Conservation (phyloP, 2,113 vertebrate species). For the Argyrosomus japonicus region DNA sequence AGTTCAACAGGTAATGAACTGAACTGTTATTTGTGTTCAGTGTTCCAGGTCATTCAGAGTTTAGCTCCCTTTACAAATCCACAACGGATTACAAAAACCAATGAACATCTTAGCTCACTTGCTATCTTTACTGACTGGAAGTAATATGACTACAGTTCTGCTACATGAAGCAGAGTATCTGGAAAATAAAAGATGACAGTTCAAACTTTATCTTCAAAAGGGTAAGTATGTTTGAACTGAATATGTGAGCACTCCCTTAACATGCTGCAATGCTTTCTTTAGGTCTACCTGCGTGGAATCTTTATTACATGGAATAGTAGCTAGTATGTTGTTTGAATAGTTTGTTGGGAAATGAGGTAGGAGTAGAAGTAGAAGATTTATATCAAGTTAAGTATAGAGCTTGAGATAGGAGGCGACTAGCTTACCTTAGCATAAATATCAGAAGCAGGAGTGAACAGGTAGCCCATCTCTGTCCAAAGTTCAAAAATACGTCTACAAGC, state of each 20-base stretch:
- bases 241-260: neutral
- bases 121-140: neutral
- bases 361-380: neutral
- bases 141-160: neutral
- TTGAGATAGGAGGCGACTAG: neutral
- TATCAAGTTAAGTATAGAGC: neutral
- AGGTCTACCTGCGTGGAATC: neutral
- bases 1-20: neutral
- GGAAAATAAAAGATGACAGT: neutral
- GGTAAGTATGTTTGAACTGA: neutral
- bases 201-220: neutral
- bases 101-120: neutral
- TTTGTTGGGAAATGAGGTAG: neutral
- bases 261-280: neutral
- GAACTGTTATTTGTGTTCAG: neutral
- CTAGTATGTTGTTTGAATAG: no score
- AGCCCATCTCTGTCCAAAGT: neutral
- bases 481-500: neutral
- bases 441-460: neutral
- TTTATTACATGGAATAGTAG: neutral
- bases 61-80: slow-evolving; percentile 7
- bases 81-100: neutral
- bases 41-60: slow-evolving; percentile 18
- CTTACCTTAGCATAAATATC: neutral
- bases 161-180: slow-evolving; percentile 4